These are phyloP conservation scores for Diploscapter pachys DNA, from an alignment of 1,140 invertebrate species.

Conservation along the genomic window DNA sequence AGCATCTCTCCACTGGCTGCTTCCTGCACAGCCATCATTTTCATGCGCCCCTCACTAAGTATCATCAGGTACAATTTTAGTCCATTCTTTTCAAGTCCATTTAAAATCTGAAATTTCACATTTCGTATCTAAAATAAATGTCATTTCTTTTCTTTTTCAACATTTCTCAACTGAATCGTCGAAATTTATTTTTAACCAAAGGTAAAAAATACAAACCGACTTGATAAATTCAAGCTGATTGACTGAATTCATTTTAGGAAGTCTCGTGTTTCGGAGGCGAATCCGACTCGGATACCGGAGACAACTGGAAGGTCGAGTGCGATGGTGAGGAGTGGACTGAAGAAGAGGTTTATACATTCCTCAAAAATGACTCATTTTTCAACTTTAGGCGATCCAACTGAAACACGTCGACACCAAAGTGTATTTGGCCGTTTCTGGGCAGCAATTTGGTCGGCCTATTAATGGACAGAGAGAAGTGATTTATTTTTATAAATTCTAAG, in stretches of 20 bases:
- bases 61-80: slow-evolving; percentile 68
- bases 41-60: slow-evolving; percentile 79
- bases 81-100: too few relatives aligned
- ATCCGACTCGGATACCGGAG: slow-evolving; percentile 83
- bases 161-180: too few relatives aligned
- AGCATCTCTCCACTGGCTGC: slow-evolving; percentile 68
- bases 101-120: too few relatives aligned
- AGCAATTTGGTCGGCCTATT: slow-evolving; percentile 64
- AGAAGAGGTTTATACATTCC: slow-evolving; percentile 9
- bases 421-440: slow-evolving; percentile 63
- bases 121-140: too few relatives aligned
- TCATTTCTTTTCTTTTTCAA: too few relatives aligned
- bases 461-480: slow-evolving; percentile 63
- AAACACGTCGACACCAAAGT: slow-evolving; percentile 68
- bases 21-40: slow-evolving; percentile 96
- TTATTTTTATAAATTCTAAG: background rate
- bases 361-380: background rate
- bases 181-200: too few relatives aligned
- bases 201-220: too few relatives aligned
- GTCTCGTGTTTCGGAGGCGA: slow-evolving; percentile 89
- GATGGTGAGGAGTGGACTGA: slow-evolving; percentile 76
- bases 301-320: slow-evolving; percentile 90
- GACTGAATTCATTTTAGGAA: slow-evolving; percentile 64
- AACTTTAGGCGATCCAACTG: slow-evolving; percentile 64
- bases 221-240: too few relatives aligned